These are phyloP conservation scores for Sebastes nivosus DNA, from an alignment of 2,797 vertebrate genomes.

Conservation along the genomic window DNA sequence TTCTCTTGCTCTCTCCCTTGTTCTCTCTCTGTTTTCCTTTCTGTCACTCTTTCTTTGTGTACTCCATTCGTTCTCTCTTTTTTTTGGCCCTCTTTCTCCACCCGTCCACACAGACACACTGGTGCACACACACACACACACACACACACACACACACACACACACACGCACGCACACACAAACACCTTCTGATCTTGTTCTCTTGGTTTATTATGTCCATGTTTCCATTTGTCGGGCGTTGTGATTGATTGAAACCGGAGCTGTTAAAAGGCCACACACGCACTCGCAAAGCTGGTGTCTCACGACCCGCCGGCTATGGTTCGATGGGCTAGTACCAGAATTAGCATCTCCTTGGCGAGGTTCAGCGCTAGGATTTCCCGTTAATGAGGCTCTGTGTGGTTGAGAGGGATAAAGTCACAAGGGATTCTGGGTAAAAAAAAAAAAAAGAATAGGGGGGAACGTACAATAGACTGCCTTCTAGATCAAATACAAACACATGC, in stretches of 20 bases:
- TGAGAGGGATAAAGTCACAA: constrained; percentile 59
- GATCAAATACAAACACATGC: constrained; percentile 44
- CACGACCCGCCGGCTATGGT: constrained; percentile 58
- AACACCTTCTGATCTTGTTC: constrained; percentile 70
- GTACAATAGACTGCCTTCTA: constrained; percentile 47
- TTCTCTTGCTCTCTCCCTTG: constrained; percentile 8
- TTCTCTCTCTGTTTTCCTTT: constrained; percentile 9
- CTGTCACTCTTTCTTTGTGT: constrained; percentile 41
- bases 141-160: constrained; percentile 44
- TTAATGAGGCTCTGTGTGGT: constrained; percentile 77
- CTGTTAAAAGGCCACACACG: constrained; percentile 76
- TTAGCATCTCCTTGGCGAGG: constrained; percentile 70
- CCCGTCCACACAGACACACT: constrained; percentile 13
- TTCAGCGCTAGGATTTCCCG: constrained; percentile 75
- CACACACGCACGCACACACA: neutral
- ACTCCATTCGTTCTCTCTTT: neutral
- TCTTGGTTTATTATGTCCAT: constrained; percentile 69
- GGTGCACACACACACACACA: neutral
- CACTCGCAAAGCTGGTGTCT: constrained; percentile 48
- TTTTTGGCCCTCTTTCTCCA: constrained; percentile 17
- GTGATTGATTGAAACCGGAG: constrained; percentile 78
- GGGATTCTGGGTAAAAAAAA: constrained; percentile 53
- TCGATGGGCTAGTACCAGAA: constrained; percentile 74
- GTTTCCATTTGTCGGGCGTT: constrained; percentile 66
- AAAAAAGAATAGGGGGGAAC: neutral